Base-by-base conservation (phyloP, 35 echinoderm and acorn worm species). In the Strongylocentrotus purpuratus region DNA sequence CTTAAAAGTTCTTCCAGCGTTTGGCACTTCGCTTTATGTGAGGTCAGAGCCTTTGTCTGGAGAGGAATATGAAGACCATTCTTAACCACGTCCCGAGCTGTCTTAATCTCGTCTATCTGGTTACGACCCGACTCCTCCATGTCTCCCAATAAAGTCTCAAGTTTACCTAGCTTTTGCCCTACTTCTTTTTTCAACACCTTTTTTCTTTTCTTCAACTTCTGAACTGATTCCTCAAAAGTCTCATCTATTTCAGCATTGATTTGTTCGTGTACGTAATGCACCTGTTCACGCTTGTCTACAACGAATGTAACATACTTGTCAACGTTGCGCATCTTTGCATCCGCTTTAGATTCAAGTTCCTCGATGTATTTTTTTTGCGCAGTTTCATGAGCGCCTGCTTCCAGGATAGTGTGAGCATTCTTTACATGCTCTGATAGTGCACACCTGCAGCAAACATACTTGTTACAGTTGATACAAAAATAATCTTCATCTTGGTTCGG, bases 391-490 rank as follows among this genome's bases (percentile, higher is more conserved):
- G 9, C 33, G 18, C 10, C 6, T 11, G 33, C 89, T 22, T 91
- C 89, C 32, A 91, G 10, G 25, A 91, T 33, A 9, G 13, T 33
- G 46, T 91, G 89, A 41, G 28, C 89, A 7, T n/a, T 33, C 11
- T 91, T 33, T 22, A 7, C 89, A 35, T 91, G 89, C 33, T 91
- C 89, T 2, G 41, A 45, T 47, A 91, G 1, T 13, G 31, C 33
- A 47, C 89, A 91, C 46, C 15, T n/a, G 46, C 4, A 91, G 46
- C 89, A 91, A 33, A 91, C 46, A 35, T 45, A 91, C 89, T 91
- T 32, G 7, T 5, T 10, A 47, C 89, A 91, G 5, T 91, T 25
- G 1, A 33, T 1, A 47, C 89, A 91, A 35, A 45, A 91, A 91
- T 9, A 91, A 7, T 91, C 46, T 15, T 46, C 35, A 11, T 91